phyloP scores from a whole-genome alignment of 2,888 invertebrate genomes.

The Lottia gigantea region DNA sequence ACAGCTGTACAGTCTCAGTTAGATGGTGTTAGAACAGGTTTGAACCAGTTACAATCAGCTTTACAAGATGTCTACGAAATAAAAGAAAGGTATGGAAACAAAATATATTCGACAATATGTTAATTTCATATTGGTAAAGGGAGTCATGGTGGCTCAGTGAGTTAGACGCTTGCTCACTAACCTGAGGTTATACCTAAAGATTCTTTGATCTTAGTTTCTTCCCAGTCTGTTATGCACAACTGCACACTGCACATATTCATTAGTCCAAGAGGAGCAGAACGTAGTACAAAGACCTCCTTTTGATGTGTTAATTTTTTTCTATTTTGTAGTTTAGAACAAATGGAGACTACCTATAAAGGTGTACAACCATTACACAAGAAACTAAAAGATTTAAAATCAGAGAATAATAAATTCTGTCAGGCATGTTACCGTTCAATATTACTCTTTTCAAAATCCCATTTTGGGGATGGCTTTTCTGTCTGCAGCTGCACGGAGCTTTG shows the following conservation, averaged over 20 bases:
- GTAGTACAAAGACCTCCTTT: too few species aligned
- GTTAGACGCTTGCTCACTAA: too few species aligned
- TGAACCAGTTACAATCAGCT: conserved; percentile 88
- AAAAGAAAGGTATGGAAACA: conserved; percentile 73
- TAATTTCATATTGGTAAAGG: not conserved
- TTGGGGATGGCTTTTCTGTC: too few species aligned
- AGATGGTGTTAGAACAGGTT: conserved; percentile 93
- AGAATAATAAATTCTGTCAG: conserved; percentile 94
- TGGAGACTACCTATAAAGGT: conserved; percentile 79
- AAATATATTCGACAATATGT: too few species aligned
- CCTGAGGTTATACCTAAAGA: too few species aligned
- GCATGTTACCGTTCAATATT: conserved; percentile 49
- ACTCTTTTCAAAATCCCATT: too few species aligned
- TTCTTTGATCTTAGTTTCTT: too few species aligned
- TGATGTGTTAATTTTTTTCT: not conserved
- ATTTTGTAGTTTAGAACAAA: conserved; percentile 77
- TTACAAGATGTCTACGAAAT: conserved; percentile 82
- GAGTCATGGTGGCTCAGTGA: too few species aligned
- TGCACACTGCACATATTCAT: too few species aligned
- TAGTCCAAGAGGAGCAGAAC: too few species aligned
- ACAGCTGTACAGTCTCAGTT: conserved; percentile 98
- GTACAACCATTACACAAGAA: conserved; percentile 85
- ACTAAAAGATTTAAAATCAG: conserved; percentile 86
- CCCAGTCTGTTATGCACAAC: too few species aligned
- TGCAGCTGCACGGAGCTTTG: too few species aligned